A percentile compares a stretch with the other conserved stretches of the same genome.
Conservation (phyloP, 2,797 vertebrate genomes). For the Danio kyathit region DNA sequence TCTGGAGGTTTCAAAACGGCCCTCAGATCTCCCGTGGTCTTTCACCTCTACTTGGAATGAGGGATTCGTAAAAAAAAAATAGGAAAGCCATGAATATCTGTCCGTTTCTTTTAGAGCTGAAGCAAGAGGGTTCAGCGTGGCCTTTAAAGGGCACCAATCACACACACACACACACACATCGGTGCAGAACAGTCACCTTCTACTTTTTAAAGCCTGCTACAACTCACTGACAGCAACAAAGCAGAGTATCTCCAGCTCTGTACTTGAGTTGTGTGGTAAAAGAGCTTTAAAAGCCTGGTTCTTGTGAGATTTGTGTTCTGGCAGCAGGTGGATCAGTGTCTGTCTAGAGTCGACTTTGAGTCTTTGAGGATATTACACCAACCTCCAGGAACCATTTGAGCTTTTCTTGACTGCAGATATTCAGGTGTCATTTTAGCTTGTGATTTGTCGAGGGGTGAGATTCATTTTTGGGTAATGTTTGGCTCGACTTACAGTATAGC, state of each 20-base stretch:
- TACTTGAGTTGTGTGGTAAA: not conserved
- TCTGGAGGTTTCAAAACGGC: conserved; percentile 37
- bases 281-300: not conserved
- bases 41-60: conserved; percentile 31
- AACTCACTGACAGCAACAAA: conserved; percentile 18
- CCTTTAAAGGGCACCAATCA: conserved; percentile 40
- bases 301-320: conserved; percentile 30
- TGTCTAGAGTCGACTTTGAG: conserved; percentile 18
- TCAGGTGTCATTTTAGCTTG: conserved; percentile 4
- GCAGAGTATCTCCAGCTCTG: conserved; percentile 6
- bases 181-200: conserved; percentile 35
- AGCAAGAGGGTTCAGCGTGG: conserved; percentile 21
- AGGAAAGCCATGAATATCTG: conserved; percentile 26
- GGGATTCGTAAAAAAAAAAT: not conserved
- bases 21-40: conserved; percentile 37
- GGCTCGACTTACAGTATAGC: too few species aligned
- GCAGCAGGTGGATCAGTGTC: conserved; percentile 34
- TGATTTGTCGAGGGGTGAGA: not conserved
- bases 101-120: conserved; percentile 10
- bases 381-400: not conserved
- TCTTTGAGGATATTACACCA: conserved; percentile 3
- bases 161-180: not conserved
- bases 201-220: conserved; percentile 28
- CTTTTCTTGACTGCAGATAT: not conserved
- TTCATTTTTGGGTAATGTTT: not conserved